Evolutionary conservation across 2,113 vertebrate species (phyloP).

Genomic region (Pimephales promelas): DNA sequence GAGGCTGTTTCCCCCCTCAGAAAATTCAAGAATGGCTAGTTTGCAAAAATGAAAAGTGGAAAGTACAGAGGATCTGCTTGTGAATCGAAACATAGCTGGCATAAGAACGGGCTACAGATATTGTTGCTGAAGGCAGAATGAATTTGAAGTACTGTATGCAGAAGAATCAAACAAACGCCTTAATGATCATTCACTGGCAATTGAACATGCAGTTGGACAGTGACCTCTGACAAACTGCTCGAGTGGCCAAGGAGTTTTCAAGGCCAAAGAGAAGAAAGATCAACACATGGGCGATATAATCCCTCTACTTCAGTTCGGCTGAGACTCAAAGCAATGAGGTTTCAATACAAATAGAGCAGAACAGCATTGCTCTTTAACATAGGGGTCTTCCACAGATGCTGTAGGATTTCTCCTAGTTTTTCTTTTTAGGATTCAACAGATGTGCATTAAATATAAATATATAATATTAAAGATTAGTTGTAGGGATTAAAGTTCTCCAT

Average conservation of each 20-base stretch:
- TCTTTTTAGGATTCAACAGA: no score
- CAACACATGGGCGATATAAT: neutral
- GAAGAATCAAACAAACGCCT: neutral
- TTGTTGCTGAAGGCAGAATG: neutral
- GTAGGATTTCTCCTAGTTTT: neutral
- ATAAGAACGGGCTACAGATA: neutral
- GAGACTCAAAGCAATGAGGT: neutral
- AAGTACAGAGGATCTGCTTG: neutral
- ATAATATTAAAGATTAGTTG: neutral
- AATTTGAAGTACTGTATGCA: neutral
- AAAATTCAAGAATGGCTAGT: neutral
- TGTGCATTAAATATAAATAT: neutral
- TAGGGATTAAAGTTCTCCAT: no score
- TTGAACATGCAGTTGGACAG: neutral
- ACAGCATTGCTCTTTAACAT: neutral
- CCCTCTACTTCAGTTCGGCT: neutral
- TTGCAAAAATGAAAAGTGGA: neutral
- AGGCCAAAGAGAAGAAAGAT: neutral
- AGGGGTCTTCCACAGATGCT: neutral
- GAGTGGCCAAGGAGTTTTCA: neutral
- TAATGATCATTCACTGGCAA: neutral
- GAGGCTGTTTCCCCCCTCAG: neutral
- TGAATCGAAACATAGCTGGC: neutral
- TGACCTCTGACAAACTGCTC: neutral
- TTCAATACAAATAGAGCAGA: neutral